phyloP scores from a whole-genome alignment of 2,113 vertebrate genomes.

The Sorex fumeus region DNA sequence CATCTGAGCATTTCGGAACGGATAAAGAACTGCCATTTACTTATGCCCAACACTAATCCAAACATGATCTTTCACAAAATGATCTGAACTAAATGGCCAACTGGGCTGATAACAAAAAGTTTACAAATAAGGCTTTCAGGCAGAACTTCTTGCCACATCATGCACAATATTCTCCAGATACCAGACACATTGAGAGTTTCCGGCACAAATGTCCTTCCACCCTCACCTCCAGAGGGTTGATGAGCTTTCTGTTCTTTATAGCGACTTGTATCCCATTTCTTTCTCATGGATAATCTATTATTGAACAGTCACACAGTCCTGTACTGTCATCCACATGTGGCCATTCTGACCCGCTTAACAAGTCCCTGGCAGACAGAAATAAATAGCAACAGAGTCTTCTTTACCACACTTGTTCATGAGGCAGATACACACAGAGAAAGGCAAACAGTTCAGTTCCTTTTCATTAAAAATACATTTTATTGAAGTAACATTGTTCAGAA shows the following conservation, averaged over 20 bases:
- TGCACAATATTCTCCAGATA: neutral
- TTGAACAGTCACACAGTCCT: neutral
- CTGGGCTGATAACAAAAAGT: constrained; percentile 70
- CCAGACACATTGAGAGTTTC: neutral
- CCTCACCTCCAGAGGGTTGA: neutral
- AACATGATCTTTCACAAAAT: constrained; percentile 84
- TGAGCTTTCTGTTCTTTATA: neutral
- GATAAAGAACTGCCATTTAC: constrained; percentile 83
- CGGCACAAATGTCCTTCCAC: neutral
- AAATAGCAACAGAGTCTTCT: neutral
- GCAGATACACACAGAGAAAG: neutral
- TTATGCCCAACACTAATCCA: constrained; percentile 80
- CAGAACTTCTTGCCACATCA: constrained; percentile 5
- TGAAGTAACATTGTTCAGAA: too few relatives aligned
- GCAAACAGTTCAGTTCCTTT: neutral
- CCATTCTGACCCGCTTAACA: neutral
- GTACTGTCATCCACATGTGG: neutral
- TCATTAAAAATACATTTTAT: too few relatives aligned
- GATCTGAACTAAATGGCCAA: constrained; percentile 80
- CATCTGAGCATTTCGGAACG: constrained; percentile 75
- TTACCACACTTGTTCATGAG: neutral
- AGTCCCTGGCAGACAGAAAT: neutral
- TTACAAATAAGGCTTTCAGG: constrained; percentile 59
- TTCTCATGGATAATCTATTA: neutral
- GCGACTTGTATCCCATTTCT: constrained; percentile 10